These are phyloP conservation scores for Margarornis squamiger DNA, from an alignment of 2,797 vertebrate genomes.

Conservation along the genomic window DNA sequence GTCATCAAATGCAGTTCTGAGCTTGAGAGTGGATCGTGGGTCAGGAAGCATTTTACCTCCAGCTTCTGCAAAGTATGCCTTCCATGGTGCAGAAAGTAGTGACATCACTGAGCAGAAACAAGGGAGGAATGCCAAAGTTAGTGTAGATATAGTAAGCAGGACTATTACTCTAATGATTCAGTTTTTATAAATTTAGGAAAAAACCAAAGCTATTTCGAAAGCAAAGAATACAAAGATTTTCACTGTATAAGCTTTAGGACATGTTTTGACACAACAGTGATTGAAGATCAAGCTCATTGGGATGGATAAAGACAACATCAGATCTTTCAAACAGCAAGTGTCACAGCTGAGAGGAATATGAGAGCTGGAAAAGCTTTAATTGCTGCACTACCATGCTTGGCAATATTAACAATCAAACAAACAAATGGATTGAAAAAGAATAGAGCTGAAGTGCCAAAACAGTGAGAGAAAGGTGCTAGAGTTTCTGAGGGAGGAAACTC, in stretches of 20 bases:
- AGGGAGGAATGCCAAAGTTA: not conserved
- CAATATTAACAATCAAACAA: not conserved
- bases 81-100: not conserved
- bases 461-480: not conserved
- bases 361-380: not conserved
- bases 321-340: not conserved
- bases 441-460: not conserved
- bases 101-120: not conserved
- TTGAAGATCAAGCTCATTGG: not conserved
- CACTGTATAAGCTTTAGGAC: not conserved
- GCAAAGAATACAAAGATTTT: not conserved
- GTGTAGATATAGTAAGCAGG: not conserved
- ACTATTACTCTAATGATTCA: not conserved
- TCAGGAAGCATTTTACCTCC: not conserved
- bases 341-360: not conserved
- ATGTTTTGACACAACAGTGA: not conserved
- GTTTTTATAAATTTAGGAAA: not conserved
- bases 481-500: not conserved
- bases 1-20: not conserved
- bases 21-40: rapidly evolving
- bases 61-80: not conserved
- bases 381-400: not conserved
- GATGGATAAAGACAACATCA: not conserved
- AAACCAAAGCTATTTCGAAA: not conserved
- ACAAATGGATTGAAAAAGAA: not conserved